A percentile compares a stretch with the other conserved stretches of the same genome.
phyloP scores from a whole-genome alignment of 2,113 vertebrate genomes.

The Ictidomys tridecemlineatus region DNA sequence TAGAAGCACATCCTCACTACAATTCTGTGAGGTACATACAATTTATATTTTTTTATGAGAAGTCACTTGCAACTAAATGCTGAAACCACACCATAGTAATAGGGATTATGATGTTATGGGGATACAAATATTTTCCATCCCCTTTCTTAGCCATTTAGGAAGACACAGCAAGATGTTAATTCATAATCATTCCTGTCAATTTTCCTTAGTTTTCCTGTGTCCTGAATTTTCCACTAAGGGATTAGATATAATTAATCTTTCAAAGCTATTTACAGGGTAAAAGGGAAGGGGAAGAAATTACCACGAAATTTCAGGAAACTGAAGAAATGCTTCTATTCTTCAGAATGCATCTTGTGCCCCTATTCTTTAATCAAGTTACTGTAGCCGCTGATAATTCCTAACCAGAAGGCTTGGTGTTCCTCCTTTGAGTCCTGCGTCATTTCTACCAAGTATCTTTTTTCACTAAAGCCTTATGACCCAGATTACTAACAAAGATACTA shows the following conservation, averaged over 20 bases:
- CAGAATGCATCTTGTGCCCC: neutral
- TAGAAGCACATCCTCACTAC: neutral
- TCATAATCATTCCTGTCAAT: neutral
- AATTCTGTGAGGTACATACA: neutral
- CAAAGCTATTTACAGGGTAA: neutral
- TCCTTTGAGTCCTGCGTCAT: neutral
- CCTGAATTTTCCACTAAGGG: neutral
- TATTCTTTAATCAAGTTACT: neutral
- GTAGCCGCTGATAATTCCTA: neutral
- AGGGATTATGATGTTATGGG: neutral
- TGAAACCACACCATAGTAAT: neutral
- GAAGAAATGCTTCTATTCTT: neutral
- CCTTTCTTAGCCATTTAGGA: neutral
- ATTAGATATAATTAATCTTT: slow-evolving; percentile 10
- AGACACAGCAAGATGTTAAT: slow-evolving; percentile 17
- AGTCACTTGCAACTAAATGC: slow-evolving; percentile 18
- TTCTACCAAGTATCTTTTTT: slow-evolving; percentile 19
- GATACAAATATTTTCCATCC: neutral
- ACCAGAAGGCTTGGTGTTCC: neutral
- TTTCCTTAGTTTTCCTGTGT: neutral
- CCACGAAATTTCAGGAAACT: neutral
- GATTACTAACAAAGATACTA: neutral
- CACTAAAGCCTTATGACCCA: neutral
- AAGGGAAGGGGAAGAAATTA: slow-evolving; percentile 32
- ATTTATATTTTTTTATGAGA: slow-evolving; percentile 23